These are phyloP conservation scores for Hoplostethus mediterraneus DNA, from an alignment of 2,797 vertebrate species.

Conservation along the genomic window DNA sequence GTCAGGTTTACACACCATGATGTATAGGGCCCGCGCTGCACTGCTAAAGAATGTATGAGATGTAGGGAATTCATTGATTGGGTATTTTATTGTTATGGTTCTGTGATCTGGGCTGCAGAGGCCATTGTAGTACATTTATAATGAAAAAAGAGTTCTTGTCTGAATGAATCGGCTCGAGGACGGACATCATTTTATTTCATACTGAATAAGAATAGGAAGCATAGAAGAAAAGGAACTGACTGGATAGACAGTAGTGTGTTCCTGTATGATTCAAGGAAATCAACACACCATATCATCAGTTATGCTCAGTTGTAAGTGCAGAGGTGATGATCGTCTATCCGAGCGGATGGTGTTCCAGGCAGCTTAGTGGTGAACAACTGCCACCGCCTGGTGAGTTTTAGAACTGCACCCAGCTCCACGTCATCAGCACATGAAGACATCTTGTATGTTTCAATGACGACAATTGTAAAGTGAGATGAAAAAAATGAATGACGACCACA, in stretches of 20 bases:
- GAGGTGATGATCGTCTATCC: constrained; percentile 55
- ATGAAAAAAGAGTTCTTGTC: constrained; percentile 20
- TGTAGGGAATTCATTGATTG: constrained; percentile 10
- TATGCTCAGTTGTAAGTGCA: constrained; percentile 46
- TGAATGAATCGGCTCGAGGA: constrained; percentile 29
- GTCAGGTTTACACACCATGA: constrained; percentile 55
- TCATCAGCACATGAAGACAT: constrained; percentile 21
- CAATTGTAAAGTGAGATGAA: constrained; percentile 19
- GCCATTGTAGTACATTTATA: constrained; percentile 6
- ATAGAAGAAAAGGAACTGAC: background rate
- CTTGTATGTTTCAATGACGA: background rate
- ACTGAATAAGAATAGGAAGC: constrained; percentile 5
- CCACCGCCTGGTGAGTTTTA: constrained; percentile 75
- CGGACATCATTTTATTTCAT: background rate
- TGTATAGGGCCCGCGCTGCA: constrained; percentile 27
- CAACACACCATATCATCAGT: constrained; percentile 9
- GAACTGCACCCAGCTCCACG: constrained; percentile 57
- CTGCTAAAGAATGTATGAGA: constrained; percentile 58
- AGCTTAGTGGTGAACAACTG: constrained; percentile 75
- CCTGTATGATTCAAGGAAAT: constrained; percentile 15
- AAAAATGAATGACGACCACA: constrained; percentile 25
- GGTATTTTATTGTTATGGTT: constrained; percentile 12
- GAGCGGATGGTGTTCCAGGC: constrained; percentile 16
- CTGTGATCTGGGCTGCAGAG: constrained; percentile 1
- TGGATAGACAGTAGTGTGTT: background rate